These are phyloP conservation scores for Pongo abelii DNA, from an alignment of 2,113 vertebrate genomes.

Conservation along the genomic window DNA sequence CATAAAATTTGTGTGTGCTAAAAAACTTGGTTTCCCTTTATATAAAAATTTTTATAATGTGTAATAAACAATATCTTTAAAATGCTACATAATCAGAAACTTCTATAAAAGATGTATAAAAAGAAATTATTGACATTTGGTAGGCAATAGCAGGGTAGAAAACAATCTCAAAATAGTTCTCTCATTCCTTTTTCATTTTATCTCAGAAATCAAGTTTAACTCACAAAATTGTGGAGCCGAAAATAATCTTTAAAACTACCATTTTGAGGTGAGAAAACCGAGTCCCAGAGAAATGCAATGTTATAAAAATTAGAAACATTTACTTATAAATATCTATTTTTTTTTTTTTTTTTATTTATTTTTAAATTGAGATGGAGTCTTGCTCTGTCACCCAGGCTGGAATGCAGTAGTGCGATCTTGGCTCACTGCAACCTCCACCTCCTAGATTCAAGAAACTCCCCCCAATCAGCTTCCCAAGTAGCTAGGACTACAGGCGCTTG, in stretches of 20 bases:
- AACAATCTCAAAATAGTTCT: constrained; percentile 1
- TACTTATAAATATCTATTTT: not conserved
- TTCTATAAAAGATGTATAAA: not conserved
- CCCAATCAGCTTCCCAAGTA: no score
- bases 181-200: not conserved
- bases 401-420: no score
- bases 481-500: no score
- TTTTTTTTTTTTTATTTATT: not conserved
- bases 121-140: constrained; percentile 32
- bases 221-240: not conserved
- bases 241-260: constrained; percentile 3
- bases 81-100: constrained; percentile 25
- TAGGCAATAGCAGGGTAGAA: not conserved
- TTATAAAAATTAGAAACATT: not conserved
- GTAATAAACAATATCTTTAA: constrained; percentile 21
- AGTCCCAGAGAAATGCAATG: not conserved
- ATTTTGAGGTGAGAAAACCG: not conserved
- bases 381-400: no score
- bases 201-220: constrained; percentile 36
- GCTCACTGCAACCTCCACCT: no score
- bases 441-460: no score
- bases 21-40: not conserved
- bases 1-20: not conserved
- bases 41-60: not conserved
- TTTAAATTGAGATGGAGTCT: no score